Evolutionary conservation across 2,797 vertebrate species (phyloP), one percentile per base, ranked within the genome.

Genomic region (Pseudomugil gertrudae): DNA sequence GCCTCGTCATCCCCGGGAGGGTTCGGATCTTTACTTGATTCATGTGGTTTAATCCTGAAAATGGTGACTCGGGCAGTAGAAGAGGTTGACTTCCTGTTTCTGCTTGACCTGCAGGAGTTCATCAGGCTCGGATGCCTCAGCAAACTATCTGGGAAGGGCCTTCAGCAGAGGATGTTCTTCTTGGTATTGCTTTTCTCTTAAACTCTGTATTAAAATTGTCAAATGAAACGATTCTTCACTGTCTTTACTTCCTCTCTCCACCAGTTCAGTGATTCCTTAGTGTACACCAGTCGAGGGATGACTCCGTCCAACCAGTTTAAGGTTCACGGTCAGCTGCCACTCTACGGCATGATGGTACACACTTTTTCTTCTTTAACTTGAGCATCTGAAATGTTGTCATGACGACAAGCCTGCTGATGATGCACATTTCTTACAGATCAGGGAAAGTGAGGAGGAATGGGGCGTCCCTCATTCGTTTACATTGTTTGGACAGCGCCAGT

Each of bases 91-190:
- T 21, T 62, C 17, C 17, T 23, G n/a, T 53, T 57, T 78, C 24
- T 69, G 43, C 89, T 14, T 43, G 27, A 70, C 57, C 77, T 19
- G 3, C 89, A 98, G 97, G 97, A 99, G 70, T 98, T 99, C 79
- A 97, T 99, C 90, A 89, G 98, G 75, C 91, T 98, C 55, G 97
- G 98, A 9, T 98, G 96, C 85, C 95, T 99, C 66, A 97, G 96
- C 90, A 99, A 99, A 82, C 93, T 99, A 50, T 98, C 98, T 0
- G 96, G 96, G 69, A 99, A 98, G 85, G 97, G 98, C 60, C 95
- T 99, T 6, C 97, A 99, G 80, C 98, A 98, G 87, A 94, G 98
- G 59, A 98, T 99, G 98, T 99, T 99, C 85, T 98, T 99, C 87
- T 92, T 99, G 96, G 98, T 99, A 92, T 6, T 35, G 48, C 9